Conservation (phyloP, 2,888 invertebrate genomes). For the Gymnocheta viridis region DNA sequence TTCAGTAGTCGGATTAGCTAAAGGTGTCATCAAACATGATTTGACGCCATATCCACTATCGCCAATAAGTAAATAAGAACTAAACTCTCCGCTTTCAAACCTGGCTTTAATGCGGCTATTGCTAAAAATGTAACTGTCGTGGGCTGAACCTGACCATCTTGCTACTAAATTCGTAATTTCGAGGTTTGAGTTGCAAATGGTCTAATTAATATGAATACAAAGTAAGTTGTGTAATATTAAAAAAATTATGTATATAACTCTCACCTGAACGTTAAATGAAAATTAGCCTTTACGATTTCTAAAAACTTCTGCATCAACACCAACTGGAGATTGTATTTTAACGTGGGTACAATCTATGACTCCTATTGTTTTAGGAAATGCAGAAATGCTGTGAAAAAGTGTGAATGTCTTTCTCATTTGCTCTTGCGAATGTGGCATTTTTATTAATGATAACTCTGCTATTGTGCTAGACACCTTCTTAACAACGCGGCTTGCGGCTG, state of each 20-base stretch:
- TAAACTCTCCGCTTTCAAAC: constrained; percentile 40
- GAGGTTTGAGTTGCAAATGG: too few species aligned
- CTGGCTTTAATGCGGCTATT: constrained; percentile 31
- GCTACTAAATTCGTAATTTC: too few species aligned
- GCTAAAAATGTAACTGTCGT: constrained; percentile 52
- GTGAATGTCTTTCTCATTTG: background rate
- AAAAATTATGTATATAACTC: too few species aligned
- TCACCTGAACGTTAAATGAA: too few species aligned
- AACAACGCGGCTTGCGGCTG: constrained; percentile 1
- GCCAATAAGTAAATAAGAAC: background rate
- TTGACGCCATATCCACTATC: constrained; percentile 13
- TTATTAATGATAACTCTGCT: background rate
- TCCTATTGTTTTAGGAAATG: constrained; percentile 51
- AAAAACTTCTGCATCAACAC: constrained; percentile 41
- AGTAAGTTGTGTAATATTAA: too few species aligned
- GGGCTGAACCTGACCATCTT: constrained; percentile 55
- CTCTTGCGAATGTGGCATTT: background rate
- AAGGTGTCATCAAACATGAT: constrained; percentile 27
- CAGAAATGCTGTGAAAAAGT: constrained; percentile 34
- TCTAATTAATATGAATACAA: too few species aligned
- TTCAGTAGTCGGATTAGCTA: background rate
- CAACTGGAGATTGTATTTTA: constrained; percentile 54
- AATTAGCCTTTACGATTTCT: constrained; percentile 48
- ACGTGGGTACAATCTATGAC: constrained; percentile 58
- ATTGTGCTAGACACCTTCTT: background rate